Base-by-base conservation (phyloP, 2,888 invertebrate genomes). In the Neoscelio sp. region DNA sequence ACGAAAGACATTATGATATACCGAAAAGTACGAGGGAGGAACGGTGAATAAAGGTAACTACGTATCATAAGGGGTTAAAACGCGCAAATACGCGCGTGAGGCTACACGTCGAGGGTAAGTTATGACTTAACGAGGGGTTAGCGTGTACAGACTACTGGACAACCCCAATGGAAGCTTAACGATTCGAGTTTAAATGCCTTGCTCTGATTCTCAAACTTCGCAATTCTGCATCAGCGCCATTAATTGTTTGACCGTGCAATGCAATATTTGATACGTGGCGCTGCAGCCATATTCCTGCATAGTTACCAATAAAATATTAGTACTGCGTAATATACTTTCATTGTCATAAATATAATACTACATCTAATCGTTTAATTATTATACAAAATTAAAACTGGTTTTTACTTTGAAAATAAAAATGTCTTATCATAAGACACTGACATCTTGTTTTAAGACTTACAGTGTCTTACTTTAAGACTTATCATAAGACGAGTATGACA, bases 121-220 rank as follows among this genome's bases (percentile, higher is more conserved):
- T 90, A 90, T 89, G 89, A 87, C 89, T 89, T 90, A 90, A 90
- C 89, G 90, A 90, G 89, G 87, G 87, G 87, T 89, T 89, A 84
- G 89, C 90, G 89, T 90, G 89, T 85, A 87, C 83, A 71, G 58
- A 60, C 82, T 82, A 83, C 83, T 84, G 85, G 85, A 85, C 86
- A 86, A 84, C 85, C 84, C 83, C 67, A 60, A 68, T 82, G 85
- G 83, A 87, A 87, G 88, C 88, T 88, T 84, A 84, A 85, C 78
- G 84, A 86, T 83, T 86, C 85, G 85, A 82, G 85, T 88, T 88
- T 87, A 87, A 89, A 87, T 85, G 86, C 83, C 80, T 71, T 70
- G 80, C 82, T 85, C 85, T 83, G 88, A 88, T 89, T 87, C 86
- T 82, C 83, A 67, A 85, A 85, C 83, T 83, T 85, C 85, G 84